These are phyloP conservation scores for Drosophila willistoni DNA, from an alignment of 1,140 invertebrate species.

Conservation along the genomic window DNA sequence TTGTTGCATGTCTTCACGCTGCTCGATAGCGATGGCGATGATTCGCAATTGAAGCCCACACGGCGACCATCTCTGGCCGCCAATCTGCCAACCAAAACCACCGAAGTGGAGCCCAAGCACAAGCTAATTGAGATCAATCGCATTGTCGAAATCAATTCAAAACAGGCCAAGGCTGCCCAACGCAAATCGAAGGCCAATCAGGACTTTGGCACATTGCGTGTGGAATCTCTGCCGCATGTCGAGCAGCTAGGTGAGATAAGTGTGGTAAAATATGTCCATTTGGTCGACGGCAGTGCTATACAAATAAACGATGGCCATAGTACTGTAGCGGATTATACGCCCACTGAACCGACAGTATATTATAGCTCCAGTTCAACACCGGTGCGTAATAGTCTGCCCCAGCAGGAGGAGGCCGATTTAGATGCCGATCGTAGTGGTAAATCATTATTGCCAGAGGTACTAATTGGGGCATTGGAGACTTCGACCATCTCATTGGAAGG, in stretches of 20 bases:
- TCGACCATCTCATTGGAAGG: conserved; percentile 87
- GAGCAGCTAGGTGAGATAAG: conserved; percentile 88
- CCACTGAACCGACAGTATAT: conserved; percentile 56
- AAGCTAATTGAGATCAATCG: conserved; percentile 87
- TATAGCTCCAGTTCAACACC: conserved; percentile 40
- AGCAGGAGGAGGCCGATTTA: conserved; percentile 16
- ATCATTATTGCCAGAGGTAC: conserved; percentile 71
- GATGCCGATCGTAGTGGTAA: conserved; percentile 67
- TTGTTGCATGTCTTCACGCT: conserved; percentile 84
- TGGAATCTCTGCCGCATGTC: conserved; percentile 85
- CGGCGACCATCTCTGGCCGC: conserved; percentile 14
- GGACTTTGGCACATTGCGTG: conserved; percentile 79
- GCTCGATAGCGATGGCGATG: conserved; percentile 64
- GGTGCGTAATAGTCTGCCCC: conserved; percentile 61
- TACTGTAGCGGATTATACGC: conserved; percentile 78
- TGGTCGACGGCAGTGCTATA: conserved; percentile 83
- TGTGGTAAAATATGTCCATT: conserved; percentile 87
- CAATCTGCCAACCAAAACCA: conserved; percentile 15
- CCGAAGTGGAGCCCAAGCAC: conserved; percentile 79
- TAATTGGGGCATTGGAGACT: conserved; percentile 83
- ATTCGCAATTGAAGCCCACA: conserved; percentile 20
- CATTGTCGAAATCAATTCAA: conserved; percentile 87
- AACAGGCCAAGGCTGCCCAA: conserved; percentile 85
- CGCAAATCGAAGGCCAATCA: conserved; percentile 85
- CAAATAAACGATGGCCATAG: conserved; percentile 79